These are phyloP conservation scores for Pseudococcus viburni DNA, from an alignment of 2,888 invertebrate genomes.

Conservation along the genomic window DNA sequence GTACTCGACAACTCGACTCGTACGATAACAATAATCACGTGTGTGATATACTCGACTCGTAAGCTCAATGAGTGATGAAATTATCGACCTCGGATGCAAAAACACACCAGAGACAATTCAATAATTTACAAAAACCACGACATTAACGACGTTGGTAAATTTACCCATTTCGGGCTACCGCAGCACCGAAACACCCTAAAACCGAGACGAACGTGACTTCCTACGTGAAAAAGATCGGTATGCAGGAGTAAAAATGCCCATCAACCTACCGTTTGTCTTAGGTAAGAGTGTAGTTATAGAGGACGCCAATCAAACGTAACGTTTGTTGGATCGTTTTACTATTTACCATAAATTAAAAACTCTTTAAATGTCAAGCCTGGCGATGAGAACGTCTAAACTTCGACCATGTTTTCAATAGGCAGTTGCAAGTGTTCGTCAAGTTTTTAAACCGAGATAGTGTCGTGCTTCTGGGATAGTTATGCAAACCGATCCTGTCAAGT, in stretches of 20 bases:
- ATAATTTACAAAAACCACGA: slow-evolving; percentile 12
- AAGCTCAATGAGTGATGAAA: not conserved
- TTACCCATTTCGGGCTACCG: not conserved
- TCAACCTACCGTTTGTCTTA: slow-evolving; percentile 13
- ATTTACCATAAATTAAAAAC: slow-evolving; percentile 49
- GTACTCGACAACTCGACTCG: not conserved
- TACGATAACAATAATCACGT: not conserved
- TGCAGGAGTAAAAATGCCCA: slow-evolving; percentile 13
- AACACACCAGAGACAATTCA: not conserved
- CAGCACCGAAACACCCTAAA: not conserved
- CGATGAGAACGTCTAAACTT: not conserved
- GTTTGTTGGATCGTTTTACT: slow-evolving; percentile 38
- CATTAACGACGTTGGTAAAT: slow-evolving; percentile 39
- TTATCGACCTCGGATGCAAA: not conserved
- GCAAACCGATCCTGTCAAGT: not conserved
- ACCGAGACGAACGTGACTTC: slow-evolving; percentile 26
- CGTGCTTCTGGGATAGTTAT: not conserved
- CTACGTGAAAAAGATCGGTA: slow-evolving; percentile 26
- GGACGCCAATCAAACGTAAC: slow-evolving; percentile 32
- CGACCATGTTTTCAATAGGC: not conserved
- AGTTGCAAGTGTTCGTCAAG: slow-evolving; percentile 16
- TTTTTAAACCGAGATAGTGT: not conserved
- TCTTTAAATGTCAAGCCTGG: slow-evolving; percentile 20
- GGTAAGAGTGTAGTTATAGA: not conserved
- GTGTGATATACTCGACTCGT: not conserved